Conservation (phyloP, 1,140 invertebrate species). For the Oncopodura yosiiana region DNA sequence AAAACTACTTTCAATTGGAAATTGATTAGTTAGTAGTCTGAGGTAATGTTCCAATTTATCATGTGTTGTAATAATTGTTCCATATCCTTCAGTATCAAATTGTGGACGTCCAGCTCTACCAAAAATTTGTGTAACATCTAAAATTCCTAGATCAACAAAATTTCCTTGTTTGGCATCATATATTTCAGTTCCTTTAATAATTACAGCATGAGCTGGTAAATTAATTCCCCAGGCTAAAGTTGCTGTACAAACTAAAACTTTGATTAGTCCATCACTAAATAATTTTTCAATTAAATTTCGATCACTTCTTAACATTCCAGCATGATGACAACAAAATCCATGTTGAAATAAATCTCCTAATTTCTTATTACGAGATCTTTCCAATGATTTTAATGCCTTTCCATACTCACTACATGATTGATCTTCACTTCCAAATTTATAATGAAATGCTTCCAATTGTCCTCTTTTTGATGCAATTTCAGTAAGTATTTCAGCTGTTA, state of each 20-base stretch:
- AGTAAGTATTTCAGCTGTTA: slow-evolving; percentile 63
- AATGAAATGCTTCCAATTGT: slow-evolving; percentile 56
- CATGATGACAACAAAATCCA: slow-evolving; percentile 94
- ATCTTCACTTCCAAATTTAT: slow-evolving; percentile 49
- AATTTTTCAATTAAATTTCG: slow-evolving; percentile 77
- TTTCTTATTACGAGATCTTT: slow-evolving; percentile 62
- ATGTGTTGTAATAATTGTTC: slow-evolving; percentile 89
- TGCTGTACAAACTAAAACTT: slow-evolving; percentile 91
- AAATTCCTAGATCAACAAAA: slow-evolving; percentile 89
- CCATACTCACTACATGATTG: slow-evolving; percentile 45
- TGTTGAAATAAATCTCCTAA: slow-evolving; percentile 69
- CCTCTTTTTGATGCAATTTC: slow-evolving; percentile 65
- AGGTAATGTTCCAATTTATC: slow-evolving; percentile 90
- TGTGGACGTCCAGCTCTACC: slow-evolving; percentile 93
- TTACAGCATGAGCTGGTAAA: slow-evolving; percentile 92
- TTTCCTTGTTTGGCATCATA: slow-evolving; percentile 92
- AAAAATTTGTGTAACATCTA: slow-evolving; percentile 99
- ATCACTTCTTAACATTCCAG: slow-evolving; percentile 81
- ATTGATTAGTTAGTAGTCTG: slow-evolving; percentile 86
- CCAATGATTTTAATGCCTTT: slow-evolving; percentile 53
- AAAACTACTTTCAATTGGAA: slow-evolving; percentile 97
- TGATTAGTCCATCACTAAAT: slow-evolving; percentile 78
- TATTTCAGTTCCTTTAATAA: slow-evolving; percentile 96
- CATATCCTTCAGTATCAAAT: slow-evolving; percentile 81
- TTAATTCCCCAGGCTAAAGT: slow-evolving; percentile 99